These are phyloP conservation scores for Subanguina moxae DNA, from an alignment of 1,140 invertebrate species.

Conservation along the genomic window DNA sequence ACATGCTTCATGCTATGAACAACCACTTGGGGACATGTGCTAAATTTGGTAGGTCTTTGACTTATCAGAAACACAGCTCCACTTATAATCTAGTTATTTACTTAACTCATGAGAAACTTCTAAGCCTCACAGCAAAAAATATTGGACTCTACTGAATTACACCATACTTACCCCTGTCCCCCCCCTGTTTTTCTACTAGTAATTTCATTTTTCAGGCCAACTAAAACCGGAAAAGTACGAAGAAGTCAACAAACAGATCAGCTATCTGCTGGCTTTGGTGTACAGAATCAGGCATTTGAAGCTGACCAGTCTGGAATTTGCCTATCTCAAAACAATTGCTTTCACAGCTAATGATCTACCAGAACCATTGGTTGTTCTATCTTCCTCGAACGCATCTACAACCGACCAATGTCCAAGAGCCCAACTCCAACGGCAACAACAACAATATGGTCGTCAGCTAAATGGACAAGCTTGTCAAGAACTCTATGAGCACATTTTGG, in stretches of 20 bases:
- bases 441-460: slow-evolving; percentile 63
- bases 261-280: slow-evolving; percentile 63
- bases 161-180: too few species aligned
- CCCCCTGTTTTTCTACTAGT: too few species aligned
- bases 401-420: slow-evolving; percentile 20
- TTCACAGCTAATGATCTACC: slow-evolving; percentile 61
- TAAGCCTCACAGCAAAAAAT: too few species aligned
- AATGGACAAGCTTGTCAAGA: slow-evolving; percentile 74
- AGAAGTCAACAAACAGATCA: slow-evolving; percentile 65
- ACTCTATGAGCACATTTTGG: slow-evolving; percentile 66
- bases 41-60: slow-evolving; percentile 59
- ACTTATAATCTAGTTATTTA: too few species aligned
- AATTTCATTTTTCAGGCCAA: slow-evolving; percentile 36
- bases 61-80: neutral
- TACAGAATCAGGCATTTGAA: slow-evolving; percentile 71
- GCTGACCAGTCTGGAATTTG: slow-evolving; percentile 77
- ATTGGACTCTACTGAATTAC: too few species aligned
- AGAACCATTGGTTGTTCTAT: slow-evolving; percentile 5
- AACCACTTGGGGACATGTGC: slow-evolving; percentile 65
- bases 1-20: slow-evolving; percentile 76
- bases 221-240: slow-evolving; percentile 50
- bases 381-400: neutral
- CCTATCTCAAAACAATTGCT: slow-evolving; percentile 80
- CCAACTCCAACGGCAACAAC: slow-evolving; percentile 61
- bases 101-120: too few species aligned